phyloP scores from a whole-genome alignment of 2,888 invertebrate species.

The Chrysopilus asiliformis region DNA sequence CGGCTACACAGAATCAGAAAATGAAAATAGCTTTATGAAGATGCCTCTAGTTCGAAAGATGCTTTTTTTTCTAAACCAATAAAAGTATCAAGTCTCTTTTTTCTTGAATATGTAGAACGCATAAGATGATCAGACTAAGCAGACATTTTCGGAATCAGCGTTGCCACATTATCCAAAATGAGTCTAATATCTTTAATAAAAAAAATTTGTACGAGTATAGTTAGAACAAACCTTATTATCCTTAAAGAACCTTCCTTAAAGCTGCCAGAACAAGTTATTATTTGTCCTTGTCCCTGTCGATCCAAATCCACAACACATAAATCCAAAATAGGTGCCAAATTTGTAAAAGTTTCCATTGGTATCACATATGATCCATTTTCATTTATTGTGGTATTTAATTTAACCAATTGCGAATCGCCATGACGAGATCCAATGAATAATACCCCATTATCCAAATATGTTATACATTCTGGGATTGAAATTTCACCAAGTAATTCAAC shows the following conservation, averaged over 20 bases:
- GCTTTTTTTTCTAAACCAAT: no score
- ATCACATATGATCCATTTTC: slow-evolving; percentile 81
- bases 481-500: slow-evolving; percentile 87
- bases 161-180: neutral
- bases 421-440: slow-evolving; percentile 91
- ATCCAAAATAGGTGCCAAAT: slow-evolving; percentile 93
- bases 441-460: slow-evolving; percentile 96
- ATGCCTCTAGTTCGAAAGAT: no score
- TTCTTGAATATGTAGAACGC: no score
- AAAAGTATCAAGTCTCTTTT: no score
- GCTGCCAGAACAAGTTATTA: slow-evolving; percentile 95
- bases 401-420: slow-evolving; percentile 92
- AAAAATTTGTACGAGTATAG: neutral
- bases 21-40: no score
- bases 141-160: neutral
- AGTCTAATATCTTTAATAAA: neutral
- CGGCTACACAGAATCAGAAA: no score
- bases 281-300: slow-evolving; percentile 91
- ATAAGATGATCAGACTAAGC: neutral
- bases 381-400: slow-evolving; percentile 71
- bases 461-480: slow-evolving; percentile 92
- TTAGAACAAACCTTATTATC: slow-evolving; percentile 49
- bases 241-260: slow-evolving; percentile 95
- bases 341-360: slow-evolving; percentile 92
- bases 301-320: slow-evolving; percentile 97